A percentile compares a stretch with the other conserved stretches of the same genome.
Conservation (phyloP, 1,140 invertebrate species). For the Vanessa atalanta region DNA sequence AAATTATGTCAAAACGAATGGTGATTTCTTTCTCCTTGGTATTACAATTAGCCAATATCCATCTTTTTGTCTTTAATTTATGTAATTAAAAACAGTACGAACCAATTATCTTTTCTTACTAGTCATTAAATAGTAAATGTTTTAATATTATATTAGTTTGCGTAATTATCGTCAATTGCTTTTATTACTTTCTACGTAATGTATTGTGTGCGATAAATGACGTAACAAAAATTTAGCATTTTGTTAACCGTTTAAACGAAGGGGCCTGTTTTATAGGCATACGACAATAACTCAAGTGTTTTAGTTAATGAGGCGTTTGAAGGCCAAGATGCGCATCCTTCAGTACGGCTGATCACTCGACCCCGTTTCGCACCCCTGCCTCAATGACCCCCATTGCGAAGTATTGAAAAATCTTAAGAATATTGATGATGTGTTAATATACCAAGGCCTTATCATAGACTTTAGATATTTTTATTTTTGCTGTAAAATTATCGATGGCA, state of each 20-base stretch:
- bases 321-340: constrained; percentile 35
- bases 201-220: background rate
- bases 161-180: background rate
- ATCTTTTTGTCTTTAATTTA: too few species aligned
- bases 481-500: too few species aligned
- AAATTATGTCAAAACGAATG: too few species aligned
- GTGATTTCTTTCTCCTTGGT: too few species aligned
- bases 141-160: too few species aligned
- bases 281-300: constrained; percentile 30
- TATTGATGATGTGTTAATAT: constrained; percentile 29
- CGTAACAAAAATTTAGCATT: constrained; percentile 9
- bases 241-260: constrained; percentile 3
- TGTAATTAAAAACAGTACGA: too few species aligned
- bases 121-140: too few species aligned
- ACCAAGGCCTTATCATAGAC: constrained; percentile 24
- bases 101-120: too few species aligned
- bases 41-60: too few species aligned
- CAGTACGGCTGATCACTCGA: constrained; percentile 37
- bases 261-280: constrained; percentile 28
- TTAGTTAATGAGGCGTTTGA: constrained; percentile 38
- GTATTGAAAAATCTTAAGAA: constrained; percentile 33
- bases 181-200: background rate
- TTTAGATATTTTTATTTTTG: background rate
- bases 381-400: constrained; percentile 28
- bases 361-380: constrained; percentile 33